A percentile compares a stretch with the other conserved stretches of the same genome.
Conservation (phyloP, 2,113 vertebrate species). For the Leptosomus discolor region DNA sequence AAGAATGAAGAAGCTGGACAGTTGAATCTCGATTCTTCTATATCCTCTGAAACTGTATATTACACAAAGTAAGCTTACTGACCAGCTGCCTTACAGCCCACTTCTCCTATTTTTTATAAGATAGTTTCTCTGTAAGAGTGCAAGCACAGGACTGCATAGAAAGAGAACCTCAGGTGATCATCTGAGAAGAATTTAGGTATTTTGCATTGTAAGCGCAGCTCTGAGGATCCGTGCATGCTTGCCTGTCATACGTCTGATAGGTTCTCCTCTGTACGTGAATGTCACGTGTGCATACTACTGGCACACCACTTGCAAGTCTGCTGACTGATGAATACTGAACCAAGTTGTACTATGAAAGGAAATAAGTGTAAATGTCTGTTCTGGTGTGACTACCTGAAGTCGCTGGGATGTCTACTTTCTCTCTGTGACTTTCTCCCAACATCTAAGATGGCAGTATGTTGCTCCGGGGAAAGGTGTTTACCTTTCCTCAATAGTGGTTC, state of each 20-base stretch:
- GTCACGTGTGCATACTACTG: not conserved
- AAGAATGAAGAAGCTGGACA: not conserved
- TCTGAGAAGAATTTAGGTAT: not conserved
- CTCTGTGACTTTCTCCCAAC: not conserved
- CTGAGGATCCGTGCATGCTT: accelerated
- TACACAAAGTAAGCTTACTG: not conserved
- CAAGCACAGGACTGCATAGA: not conserved
- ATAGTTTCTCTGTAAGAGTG: not conserved
- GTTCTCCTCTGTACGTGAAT: accelerated
- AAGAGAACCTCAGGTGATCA: not conserved
- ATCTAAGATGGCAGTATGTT: not conserved
- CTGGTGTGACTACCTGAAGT: not conserved
- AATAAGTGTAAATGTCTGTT: not conserved
- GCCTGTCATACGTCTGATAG: not conserved
- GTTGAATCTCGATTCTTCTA: not conserved
- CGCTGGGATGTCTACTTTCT: not conserved
- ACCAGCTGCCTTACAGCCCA: not conserved
- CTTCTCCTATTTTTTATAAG: not conserved
- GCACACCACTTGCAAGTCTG: not conserved
- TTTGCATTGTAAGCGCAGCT: not conserved
- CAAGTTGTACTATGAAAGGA: not conserved
- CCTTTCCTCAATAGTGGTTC: not conserved
- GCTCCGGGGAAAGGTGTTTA: not conserved
- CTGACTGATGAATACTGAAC: not conserved
- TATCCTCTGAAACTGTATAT: not conserved